phyloP scores from a whole-genome alignment of 2,113 vertebrate species.

The Dermatemys mawii region DNA sequence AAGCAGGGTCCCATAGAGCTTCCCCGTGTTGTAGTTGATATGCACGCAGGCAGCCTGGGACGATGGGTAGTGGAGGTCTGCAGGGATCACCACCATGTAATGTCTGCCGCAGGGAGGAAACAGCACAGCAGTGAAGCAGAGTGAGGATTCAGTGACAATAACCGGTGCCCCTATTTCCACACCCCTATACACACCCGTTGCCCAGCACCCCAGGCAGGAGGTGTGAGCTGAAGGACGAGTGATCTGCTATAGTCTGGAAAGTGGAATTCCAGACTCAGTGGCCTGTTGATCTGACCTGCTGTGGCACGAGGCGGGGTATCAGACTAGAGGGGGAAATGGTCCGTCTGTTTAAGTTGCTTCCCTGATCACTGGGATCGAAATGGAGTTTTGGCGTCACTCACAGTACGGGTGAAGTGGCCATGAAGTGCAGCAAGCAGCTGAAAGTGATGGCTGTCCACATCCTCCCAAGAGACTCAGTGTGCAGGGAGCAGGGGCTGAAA shows the following conservation, averaged over 20 bases:
- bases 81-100: constrained; percentile 65
- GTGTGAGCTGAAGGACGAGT: neutral
- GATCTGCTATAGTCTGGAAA: neutral
- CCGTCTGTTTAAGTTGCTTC: neutral
- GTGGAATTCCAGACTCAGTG: neutral
- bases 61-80: constrained; percentile 44
- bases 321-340: neutral
- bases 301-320: neutral
- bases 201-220: neutral
- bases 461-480: neutral
- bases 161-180: neutral
- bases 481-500: neutral
- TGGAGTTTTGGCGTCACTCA: constrained; percentile 57
- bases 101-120: constrained; percentile 15
- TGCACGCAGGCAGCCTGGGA: constrained; percentile 62
- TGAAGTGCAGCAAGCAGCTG: constrained; percentile 39
- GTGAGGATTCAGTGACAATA: neutral
- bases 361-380: neutral
- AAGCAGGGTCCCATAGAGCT: constrained; percentile 39
- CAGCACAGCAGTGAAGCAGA: neutral
- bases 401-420: constrained; percentile 56
- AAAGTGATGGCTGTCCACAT: constrained; percentile 41
- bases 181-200: neutral
- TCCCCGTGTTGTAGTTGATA: constrained; percentile 39
- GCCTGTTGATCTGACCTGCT: neutral